Evolutionary conservation across 2,888 invertebrate species (phyloP).

Genomic region (Himalopsyche anomala): DNA sequence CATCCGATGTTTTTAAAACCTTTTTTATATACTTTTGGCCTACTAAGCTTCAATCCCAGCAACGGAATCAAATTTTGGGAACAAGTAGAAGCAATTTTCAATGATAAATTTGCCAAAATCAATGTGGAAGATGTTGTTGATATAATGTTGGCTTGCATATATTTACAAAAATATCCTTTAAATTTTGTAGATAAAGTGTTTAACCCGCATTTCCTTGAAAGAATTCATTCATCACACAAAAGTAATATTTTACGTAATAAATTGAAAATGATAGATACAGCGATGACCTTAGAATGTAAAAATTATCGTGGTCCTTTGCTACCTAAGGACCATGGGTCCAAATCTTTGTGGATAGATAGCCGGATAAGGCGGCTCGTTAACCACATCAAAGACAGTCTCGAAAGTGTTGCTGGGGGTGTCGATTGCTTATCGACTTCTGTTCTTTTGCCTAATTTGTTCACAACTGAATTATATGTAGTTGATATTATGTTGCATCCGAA

Average conservation of each 20-base stretch:
- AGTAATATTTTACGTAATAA: constrained; percentile 73
- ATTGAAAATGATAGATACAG: constrained; percentile 80
- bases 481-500: constrained; percentile 79
- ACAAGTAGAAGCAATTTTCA: constrained; percentile 75
- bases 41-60: constrained; percentile 77
- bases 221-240: constrained; percentile 72
- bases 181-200: constrained; percentile 79
- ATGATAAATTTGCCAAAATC: constrained; percentile 77
- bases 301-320: constrained; percentile 78
- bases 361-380: constrained; percentile 75
- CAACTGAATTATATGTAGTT: constrained; percentile 78
- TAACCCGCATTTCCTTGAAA: constrained; percentile 78
- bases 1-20: constrained; percentile 77
- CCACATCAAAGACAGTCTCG: constrained; percentile 73
- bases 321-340: constrained; percentile 75
- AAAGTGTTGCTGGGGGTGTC: constrained; percentile 72
- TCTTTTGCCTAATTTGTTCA: constrained; percentile 76
- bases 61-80: constrained; percentile 77
- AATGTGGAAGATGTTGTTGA: constrained; percentile 77
- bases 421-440: constrained; percentile 75
- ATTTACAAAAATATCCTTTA: constrained; percentile 79
- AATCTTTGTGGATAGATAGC: constrained; percentile 76
- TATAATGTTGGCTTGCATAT: constrained; percentile 80
- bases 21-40: constrained; percentile 80
- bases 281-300: constrained; percentile 80